phyloP scores from a whole-genome alignment of 2,797 vertebrate species.

The Xenentodon cancila region DNA sequence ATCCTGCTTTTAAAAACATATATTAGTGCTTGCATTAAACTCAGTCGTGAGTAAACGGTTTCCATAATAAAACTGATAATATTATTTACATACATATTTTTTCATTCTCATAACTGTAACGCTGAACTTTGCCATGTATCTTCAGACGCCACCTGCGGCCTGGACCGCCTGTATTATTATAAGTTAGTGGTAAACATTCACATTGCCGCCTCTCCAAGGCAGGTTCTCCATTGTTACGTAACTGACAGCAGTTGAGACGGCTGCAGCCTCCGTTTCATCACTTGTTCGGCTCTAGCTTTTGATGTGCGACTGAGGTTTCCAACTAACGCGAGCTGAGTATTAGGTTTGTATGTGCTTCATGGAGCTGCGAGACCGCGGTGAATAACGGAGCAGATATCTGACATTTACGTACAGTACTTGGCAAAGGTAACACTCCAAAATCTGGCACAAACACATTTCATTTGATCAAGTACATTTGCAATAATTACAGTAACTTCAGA shows the following conservation, averaged over 20 bases:
- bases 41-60: neutral
- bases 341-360: conserved; percentile 24
- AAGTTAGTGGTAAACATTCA: conserved; percentile 21
- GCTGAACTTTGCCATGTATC: neutral
- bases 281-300: conserved; percentile 30
- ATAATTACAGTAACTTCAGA: conserved; percentile 23
- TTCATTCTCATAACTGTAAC: conserved; percentile 14
- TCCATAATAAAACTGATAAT: conserved; percentile 13
- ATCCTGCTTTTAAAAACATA: too few relatives aligned
- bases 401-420: conserved; percentile 17
- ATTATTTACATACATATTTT: conserved; percentile 10
- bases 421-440: conserved; percentile 8
- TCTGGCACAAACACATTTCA: conserved; percentile 15
- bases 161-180: conserved; percentile 12
- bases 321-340: conserved; percentile 28
- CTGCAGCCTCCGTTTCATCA: conserved; percentile 40
- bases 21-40: conserved; percentile 5
- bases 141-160: conserved; percentile 7
- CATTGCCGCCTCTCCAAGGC: conserved; percentile 9
- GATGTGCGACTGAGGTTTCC: conserved; percentile 33
- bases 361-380: conserved; percentile 21
- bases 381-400: conserved; percentile 41
- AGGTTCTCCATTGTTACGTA: conserved; percentile 10
- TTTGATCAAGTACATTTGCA: conserved; percentile 19
- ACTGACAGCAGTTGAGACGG: conserved; percentile 23